phyloP scores from a whole-genome alignment of 2,888 invertebrate species.

The Choristoneura rosaceana region DNA sequence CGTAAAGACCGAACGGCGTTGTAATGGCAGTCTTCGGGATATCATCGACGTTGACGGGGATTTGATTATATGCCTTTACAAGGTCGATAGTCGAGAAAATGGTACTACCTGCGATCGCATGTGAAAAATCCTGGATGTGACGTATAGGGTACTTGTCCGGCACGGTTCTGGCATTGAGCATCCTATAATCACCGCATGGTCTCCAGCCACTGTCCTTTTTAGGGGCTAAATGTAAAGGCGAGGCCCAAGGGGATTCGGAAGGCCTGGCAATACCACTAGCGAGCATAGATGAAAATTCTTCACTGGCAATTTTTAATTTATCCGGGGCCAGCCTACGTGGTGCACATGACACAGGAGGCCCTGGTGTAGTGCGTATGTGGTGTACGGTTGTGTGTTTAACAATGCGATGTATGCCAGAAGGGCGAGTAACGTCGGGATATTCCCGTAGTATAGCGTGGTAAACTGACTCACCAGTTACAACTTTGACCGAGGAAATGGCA shows the following conservation, averaged over 20 bases:
- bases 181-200: slow-evolving; percentile 51
- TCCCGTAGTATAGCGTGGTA: slow-evolving; percentile 9
- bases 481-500: slow-evolving; percentile 9
- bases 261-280: slow-evolving; percentile 27
- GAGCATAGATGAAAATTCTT: slow-evolving; percentile 47
- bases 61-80: slow-evolving; percentile 51
- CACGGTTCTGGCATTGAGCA: slow-evolving; percentile 51
- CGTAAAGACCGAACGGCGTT: too few relatives aligned
- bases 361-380: slow-evolving; percentile 7
- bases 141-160: slow-evolving; percentile 55
- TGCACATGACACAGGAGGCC: neutral
- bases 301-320: slow-evolving; percentile 24
- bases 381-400: neutral
- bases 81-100: slow-evolving; percentile 58
- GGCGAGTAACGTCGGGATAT: slow-evolving; percentile 9
- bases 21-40: too few relatives aligned
- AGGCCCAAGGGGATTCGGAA: neutral
- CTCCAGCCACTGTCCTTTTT: slow-evolving; percentile 52
- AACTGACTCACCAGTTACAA: neutral
- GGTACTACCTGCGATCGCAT: slow-evolving; percentile 48
- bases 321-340: slow-evolving; percentile 14
- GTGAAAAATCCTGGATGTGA: slow-evolving; percentile 58
- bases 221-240: slow-evolving; percentile 52
- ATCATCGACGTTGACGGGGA: neutral
- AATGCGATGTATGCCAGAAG: slow-evolving; percentile 2